Base-by-base conservation (phyloP, 1,140 invertebrate genomes). In the Papilio polytes region DNA sequence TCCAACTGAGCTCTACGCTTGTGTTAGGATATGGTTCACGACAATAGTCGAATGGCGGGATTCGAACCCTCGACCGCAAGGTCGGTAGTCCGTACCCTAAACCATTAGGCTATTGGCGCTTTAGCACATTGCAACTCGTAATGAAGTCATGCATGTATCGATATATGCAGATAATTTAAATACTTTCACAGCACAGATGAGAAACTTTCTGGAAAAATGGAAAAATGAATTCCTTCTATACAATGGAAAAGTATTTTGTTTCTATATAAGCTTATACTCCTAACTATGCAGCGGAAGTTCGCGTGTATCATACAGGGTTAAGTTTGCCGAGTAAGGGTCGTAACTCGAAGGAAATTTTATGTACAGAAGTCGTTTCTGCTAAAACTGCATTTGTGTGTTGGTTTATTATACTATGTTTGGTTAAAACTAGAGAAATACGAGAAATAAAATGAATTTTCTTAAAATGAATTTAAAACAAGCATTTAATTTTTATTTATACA, bases 311-410 rank as follows among this genome's bases (percentile, higher is more conserved):
- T 63, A 63, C 2, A 26, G 22, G 56, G 10, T 10, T 26, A 63
- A 63, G 59, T 63, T 63, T 63, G 20, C n/a, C 53, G 53, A 18
- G n/a, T 56, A 56, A 1, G 53, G 53, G 53, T 63, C 59, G 59
- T 63, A 26, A 63, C 59, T 63, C 26, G 59, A 22, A 63, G 59
- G 22, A 63, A 20, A 63, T 63, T 63, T 63, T 63, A 63, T 63
- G 59, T 26, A 26, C 59, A 22, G 0, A 22, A 63, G 20, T 63
- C 18, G 59, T 26, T 63, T 63, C 59, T 63, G 20, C 59, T 63
- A 13, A 63, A 26, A 63, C 59, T 63, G 59, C 59, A 63, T 63
- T 20, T n/a, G 22, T 26, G 59, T 26, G 22, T 13, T 63, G 10
- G 9, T 63, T 63, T 63, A 63, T 63, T 63, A 13, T 31, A 26